Percentiles rank a stretch among this genome's conserved stretches.
These are phyloP conservation scores for Trinorchestia longiramus DNA, from an alignment of 1,140 invertebrate species.

Conservation along the genomic window DNA sequence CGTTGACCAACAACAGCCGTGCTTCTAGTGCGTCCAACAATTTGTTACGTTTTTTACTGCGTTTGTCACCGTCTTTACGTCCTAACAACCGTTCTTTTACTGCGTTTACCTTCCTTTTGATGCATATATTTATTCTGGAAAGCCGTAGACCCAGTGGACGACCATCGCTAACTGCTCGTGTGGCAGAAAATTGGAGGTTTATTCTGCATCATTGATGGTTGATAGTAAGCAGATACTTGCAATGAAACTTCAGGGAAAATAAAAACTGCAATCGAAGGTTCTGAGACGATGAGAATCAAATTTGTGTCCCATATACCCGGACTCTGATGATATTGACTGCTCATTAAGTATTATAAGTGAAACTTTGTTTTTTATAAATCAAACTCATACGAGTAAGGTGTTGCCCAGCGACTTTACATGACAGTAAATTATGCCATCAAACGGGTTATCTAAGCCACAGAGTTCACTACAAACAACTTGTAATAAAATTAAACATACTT, in stretches of 20 bases:
- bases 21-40: too few relatives aligned
- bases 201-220: background rate
- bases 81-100: background rate
- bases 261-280: background rate
- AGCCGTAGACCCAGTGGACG: background rate
- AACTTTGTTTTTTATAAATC: background rate
- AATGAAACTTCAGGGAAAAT: background rate
- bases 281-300: background rate
- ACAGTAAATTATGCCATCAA: background rate
- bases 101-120: background rate
- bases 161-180: background rate
- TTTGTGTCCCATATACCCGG: background rate
- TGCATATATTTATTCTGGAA: background rate
- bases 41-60: too few relatives aligned
- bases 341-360: background rate
- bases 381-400: background rate
- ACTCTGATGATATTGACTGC: background rate
- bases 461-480: background rate
- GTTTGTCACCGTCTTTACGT: background rate
- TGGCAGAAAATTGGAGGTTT: background rate
- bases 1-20: too few relatives aligned
- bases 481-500: too few relatives aligned
- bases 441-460: background rate
- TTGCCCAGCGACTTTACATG: background rate
- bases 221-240: background rate